A percentile compares a stretch with the other conserved stretches of the same genome.
phyloP scores from a whole-genome alignment of 2,888 invertebrate species.

The Acronicta leporina region DNA sequence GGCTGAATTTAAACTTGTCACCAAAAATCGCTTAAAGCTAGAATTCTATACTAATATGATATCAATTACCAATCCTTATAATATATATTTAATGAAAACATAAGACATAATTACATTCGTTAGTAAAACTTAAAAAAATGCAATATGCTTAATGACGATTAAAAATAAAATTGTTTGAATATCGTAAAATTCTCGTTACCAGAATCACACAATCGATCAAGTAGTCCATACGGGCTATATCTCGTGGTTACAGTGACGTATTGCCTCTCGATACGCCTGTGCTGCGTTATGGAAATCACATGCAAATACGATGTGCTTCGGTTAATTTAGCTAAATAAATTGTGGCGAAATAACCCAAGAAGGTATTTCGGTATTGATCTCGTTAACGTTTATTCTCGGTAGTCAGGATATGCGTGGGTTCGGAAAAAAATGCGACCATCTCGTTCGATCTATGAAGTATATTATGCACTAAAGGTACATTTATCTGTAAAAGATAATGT shows the following conservation, averaged over 20 bases:
- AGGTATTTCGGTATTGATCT: slow-evolving; percentile 75
- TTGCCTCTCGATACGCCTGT: slow-evolving; percentile 81
- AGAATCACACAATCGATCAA: slow-evolving; percentile 73
- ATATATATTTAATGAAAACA: too few relatives aligned
- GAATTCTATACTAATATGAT: too few relatives aligned
- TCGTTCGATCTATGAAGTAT: not conserved
- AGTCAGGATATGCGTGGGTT: slow-evolving; percentile 58
- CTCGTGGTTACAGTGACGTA: slow-evolving; percentile 82
- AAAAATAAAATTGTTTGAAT: slow-evolving; percentile 41
- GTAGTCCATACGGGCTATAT: slow-evolving; percentile 68
- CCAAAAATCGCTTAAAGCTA: too few relatives aligned
- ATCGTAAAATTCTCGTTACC: slow-evolving; percentile 63
- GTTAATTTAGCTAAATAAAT: slow-evolving; percentile 88
- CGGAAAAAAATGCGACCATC: slow-evolving; percentile 4
- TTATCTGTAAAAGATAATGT: too few relatives aligned
- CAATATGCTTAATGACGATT: too few relatives aligned
- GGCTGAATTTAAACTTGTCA: too few relatives aligned
- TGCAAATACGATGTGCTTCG: slow-evolving; percentile 85
- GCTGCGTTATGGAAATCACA: slow-evolving; percentile 86
- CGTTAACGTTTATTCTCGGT: slow-evolving; percentile 68
- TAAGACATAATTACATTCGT: too few relatives aligned
- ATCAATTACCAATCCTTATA: not conserved
- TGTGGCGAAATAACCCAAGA: slow-evolving; percentile 75
- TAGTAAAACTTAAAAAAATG: too few relatives aligned
- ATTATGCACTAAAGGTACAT: too few relatives aligned